Percentiles rank a stretch among this genome's conserved stretches.
Evolutionary conservation across 1,140 invertebrate species (phyloP).

Genomic region (Camponotus pennsylvanicus): DNA sequence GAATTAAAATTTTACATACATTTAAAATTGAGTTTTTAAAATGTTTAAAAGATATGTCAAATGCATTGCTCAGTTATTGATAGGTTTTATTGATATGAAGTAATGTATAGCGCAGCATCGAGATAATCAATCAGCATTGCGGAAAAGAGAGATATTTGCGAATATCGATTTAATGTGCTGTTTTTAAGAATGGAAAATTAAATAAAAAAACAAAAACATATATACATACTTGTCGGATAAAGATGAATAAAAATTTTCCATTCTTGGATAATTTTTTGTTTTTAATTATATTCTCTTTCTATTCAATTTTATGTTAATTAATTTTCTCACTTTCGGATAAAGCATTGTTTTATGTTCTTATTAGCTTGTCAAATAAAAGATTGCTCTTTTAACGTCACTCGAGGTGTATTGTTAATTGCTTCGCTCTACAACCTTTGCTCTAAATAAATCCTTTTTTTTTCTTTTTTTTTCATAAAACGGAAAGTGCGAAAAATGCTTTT

Average conservation of each 20-base stretch:
- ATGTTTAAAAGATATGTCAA: too few relatives aligned
- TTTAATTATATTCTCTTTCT: neutral
- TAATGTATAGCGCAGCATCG: too few relatives aligned
- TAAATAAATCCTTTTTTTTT: conserved; percentile 43
- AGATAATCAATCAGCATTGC: too few relatives aligned
- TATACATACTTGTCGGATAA: too few relatives aligned
- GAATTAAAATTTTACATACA: too few relatives aligned
- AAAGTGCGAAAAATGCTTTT: conserved; percentile 12
- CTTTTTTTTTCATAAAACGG: neutral
- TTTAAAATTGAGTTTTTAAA: too few relatives aligned
- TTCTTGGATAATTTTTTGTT: neutral
- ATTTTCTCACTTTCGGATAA: conserved; percentile 4
- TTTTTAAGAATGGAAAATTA: too few relatives aligned
- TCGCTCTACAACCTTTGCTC: neutral
- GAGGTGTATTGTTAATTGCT: conserved; percentile 47
- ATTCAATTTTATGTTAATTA: conserved; percentile 21
- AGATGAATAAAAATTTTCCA: neutral
- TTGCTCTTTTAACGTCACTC: conserved; percentile 28
- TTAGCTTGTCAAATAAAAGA: conserved; percentile 46
- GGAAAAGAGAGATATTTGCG: too few relatives aligned
- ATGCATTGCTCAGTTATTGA: too few relatives aligned
- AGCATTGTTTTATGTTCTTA: conserved; percentile 43
- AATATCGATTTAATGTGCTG: too few relatives aligned
- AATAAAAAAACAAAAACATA: too few relatives aligned
- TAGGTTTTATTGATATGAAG: too few relatives aligned